Base-by-base conservation (phyloP, 2,113 vertebrate genomes). In the Corynorhinus townsendii region DNA sequence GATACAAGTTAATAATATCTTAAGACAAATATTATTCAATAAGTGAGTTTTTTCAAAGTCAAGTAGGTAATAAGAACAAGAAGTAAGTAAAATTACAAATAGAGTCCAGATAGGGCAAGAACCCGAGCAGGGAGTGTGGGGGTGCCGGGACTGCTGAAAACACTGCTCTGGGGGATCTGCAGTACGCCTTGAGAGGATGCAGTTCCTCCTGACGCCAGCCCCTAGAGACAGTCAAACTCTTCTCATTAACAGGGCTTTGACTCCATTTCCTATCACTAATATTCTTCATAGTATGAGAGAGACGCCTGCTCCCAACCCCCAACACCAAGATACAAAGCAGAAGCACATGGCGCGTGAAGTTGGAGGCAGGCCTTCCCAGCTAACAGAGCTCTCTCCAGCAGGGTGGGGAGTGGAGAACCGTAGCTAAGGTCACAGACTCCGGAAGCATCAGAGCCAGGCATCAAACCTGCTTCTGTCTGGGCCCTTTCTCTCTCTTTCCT, bases 401-500 rank as follows among this genome's bases (percentile, higher is more conserved):
- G n/a, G 66, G 0, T 33, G 35, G 4, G 54, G 26, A 5, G 43
- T 0, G 0, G 40, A 69, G 17, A 24, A n/a, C 26, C 40, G 9
- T 72, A 19, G 11, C 19, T 79, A 8, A 77, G 77, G 76, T 90
- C 62, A 85, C 76, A 85, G 52, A 43, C 47, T 11, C 6, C 28
- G 38, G 40, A 84, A 26, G 56, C 15, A 24, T 7, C 47, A 40
- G 52, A 62, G 52, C 8, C 72, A n/a, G 0, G 7, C 22, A 4
- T 84, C 75, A 52, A 40, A 66, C 38, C 28, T 0, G 0, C 15
- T 7, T 52, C 85, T 33, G 3, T 54, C 62, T 62, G 69, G 69
- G 30, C 76, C 40, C 69, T 92, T 92, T 59, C 49, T 54, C 45
- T 54, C 43, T 26, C 45, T 89, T 90, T 86, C 86, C 73, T 89